These are phyloP conservation scores for Gymnothorax reevesii DNA, from an alignment of 2,797 vertebrate genomes.

Conservation along the genomic window DNA sequence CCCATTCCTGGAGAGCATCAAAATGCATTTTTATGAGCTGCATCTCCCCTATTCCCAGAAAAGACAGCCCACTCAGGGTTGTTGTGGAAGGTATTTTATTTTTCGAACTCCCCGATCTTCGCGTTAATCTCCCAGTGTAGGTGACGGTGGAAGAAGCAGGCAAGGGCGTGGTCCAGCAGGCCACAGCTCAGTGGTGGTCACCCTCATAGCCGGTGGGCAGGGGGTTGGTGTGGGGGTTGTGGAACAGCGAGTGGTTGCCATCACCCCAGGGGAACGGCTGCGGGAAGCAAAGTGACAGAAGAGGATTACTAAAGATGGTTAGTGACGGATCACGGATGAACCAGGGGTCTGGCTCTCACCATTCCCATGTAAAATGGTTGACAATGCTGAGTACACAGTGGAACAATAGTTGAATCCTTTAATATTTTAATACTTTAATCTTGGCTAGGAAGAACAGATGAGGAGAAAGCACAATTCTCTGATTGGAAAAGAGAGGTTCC, in stretches of 20 bases:
- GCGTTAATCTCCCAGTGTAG: not conserved
- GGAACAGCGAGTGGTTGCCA: slow-evolving; percentile 84
- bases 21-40: not conserved
- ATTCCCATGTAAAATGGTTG: not conserved
- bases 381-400: too few species aligned
- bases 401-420: too few species aligned
- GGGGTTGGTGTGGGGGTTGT: slow-evolving; percentile 80
- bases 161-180: not conserved
- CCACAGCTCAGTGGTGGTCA: slow-evolving; percentile 52
- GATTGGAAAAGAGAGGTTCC: too few species aligned
- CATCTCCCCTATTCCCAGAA: not conserved
- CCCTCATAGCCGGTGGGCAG: slow-evolving; percentile 79
- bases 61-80: not conserved
- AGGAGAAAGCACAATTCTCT: too few species aligned
- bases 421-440: too few species aligned
- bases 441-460: too few species aligned
- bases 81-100: not conserved
- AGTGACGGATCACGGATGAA: not conserved
- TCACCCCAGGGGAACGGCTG: slow-evolving; percentile 87
- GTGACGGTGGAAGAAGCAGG: not conserved
- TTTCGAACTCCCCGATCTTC: not conserved
- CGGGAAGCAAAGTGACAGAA: slow-evolving; percentile 10
- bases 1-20: not conserved
- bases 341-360: not conserved
- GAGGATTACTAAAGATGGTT: not conserved